Evolutionary conservation across 1,140 invertebrate species (phyloP).

Genomic region (Hormaphis cornu): DNA sequence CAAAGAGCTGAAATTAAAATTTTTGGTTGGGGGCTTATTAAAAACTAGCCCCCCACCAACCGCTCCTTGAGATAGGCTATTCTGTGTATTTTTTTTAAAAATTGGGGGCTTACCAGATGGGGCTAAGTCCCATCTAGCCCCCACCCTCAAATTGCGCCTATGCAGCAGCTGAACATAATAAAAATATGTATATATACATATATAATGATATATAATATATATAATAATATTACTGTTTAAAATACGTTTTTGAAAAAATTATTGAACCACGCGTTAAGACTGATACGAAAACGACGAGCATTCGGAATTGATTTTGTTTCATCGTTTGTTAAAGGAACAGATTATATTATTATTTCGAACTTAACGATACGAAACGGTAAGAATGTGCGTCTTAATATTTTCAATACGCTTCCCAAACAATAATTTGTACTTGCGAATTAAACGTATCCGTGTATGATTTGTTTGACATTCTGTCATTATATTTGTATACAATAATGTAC

Average conservation of each 20-base stretch:
- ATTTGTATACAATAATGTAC: not conserved
- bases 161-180: too few species aligned
- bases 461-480: not conserved
- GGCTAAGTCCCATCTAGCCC: too few species aligned
- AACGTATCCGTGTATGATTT: not conserved
- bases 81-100: too few species aligned
- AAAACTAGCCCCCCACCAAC: too few species aligned
- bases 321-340: constrained; percentile 9
- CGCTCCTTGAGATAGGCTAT: too few species aligned
- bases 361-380: not conserved
- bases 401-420: not conserved
- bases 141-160: too few species aligned
- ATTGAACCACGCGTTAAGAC: constrained; percentile 9
- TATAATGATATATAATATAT: not conserved
- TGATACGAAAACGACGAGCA: not conserved
- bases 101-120: too few species aligned
- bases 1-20: too few species aligned
- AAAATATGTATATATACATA: too few species aligned
- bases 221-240: not conserved
- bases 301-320: not conserved
- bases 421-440: not conserved
- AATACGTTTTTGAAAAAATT: constrained; percentile 2
- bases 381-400: not conserved
- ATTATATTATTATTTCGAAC: not conserved
- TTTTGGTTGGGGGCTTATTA: too few species aligned